Base-by-base conservation (phyloP, 1,140 invertebrate genomes). In the Euglossa dilemma region DNA sequence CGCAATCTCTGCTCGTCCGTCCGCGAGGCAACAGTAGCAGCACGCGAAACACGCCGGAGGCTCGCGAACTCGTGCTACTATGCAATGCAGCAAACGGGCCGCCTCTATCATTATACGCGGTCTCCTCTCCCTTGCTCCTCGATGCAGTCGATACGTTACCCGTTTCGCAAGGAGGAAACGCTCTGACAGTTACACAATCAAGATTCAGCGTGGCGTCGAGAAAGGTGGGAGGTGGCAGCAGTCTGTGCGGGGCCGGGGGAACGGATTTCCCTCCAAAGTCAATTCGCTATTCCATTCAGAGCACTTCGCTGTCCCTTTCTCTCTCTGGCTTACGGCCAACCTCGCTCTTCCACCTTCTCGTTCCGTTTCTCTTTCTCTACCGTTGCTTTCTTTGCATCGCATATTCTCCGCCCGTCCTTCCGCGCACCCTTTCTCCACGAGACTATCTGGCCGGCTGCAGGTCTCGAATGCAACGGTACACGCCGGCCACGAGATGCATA, bases 171-270 rank as follows among this genome's bases (percentile, higher is more conserved):
- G 79, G 23, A 87, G 88, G 76, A 88, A 89, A 88, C 81, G 69
- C 61, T 88, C 86, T 83, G 87, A 90, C 90, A 91, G 87, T 90
- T 89, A 84, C 84, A 87, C 87, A 88, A 91, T 91, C 86, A 84
- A 81, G 82, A 87, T 87, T 85, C 79, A 80, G 50, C 59, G 66
- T 64, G 47, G 74, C 66, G 75, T 78, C 56, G 74, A 20, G 66
- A 61, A 54, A 47, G n/a, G 16, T 36, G 28, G 56, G 43, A n/a
- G 84, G 8, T 16, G 47, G 47, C 12, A 25, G 71, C 28, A 43
- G 71, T 36, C 64, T 59, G n/a, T n/a, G 69, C 28, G 64, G 54
- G 66, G 47, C 50, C 12, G 59, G 50, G 67, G 72, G 67, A 76
- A 76, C 72, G 81, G 82, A 79, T 84, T 85, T 88, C 83, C 84